Percentiles rank a stretch among this genome's conserved stretches.
These are phyloP conservation scores for Slavum lentiscoides DNA, from an alignment of 2,888 invertebrate species.

Conservation along the genomic window DNA sequence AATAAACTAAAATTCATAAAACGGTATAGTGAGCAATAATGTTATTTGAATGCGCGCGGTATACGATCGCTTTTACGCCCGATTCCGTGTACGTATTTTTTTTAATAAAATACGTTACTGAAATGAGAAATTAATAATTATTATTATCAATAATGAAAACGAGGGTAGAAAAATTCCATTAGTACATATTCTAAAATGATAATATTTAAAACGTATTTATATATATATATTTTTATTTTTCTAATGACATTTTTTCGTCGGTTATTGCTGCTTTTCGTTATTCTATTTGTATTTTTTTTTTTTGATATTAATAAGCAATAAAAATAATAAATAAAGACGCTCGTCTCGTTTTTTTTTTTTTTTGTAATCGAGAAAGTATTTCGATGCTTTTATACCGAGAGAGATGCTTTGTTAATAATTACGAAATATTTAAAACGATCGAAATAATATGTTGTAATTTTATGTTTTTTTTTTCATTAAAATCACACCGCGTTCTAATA, in stretches of 20 bases:
- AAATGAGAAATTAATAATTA: neutral
- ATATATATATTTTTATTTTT: neutral
- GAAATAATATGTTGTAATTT: neutral
- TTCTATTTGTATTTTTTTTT: neutral
- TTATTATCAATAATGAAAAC: neutral
- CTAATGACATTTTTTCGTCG: neutral
- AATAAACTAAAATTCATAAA: too few relatives aligned
- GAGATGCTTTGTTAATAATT: conserved; percentile 10
- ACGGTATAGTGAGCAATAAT: too few relatives aligned
- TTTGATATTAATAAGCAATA: neutral
- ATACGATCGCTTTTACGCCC: too few relatives aligned
- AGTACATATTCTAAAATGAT: neutral
- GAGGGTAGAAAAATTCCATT: neutral
- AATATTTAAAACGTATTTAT: neutral
- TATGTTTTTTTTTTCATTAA: too few relatives aligned
- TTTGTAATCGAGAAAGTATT: neutral
- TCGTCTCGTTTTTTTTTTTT: neutral
- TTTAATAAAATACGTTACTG: neutral
- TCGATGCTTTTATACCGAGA: too few relatives aligned
- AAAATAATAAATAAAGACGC: too few relatives aligned
- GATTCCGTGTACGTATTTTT: too few relatives aligned
- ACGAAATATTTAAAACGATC: neutral
- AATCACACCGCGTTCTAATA: neutral
- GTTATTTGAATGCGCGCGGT: too few relatives aligned
- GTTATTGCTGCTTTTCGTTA: neutral